Evolutionary conservation across 2,113 vertebrate species (phyloP).

Genomic region (Deroptyus accipitrinus): DNA sequence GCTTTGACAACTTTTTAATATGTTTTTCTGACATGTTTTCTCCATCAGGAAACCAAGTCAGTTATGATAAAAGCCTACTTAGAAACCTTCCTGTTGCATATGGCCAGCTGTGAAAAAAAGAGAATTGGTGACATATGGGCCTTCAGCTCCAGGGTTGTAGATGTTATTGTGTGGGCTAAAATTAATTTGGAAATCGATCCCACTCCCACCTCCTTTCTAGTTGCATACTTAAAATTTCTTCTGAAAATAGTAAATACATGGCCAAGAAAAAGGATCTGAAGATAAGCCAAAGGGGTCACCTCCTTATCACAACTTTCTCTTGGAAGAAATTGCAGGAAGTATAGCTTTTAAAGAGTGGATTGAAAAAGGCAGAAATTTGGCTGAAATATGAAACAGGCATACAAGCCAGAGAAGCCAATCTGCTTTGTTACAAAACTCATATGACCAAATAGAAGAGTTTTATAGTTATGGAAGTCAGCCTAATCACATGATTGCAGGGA

Average conservation of each 20-base stretch:
- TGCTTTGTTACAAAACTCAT: not conserved
- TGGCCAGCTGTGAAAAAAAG: not conserved
- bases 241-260: not conserved
- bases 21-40: not conserved
- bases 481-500: not conserved
- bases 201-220: not conserved
- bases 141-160: not conserved
- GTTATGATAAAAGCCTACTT: not conserved
- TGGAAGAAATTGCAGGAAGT: not conserved
- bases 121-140: not conserved
- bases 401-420: not conserved
- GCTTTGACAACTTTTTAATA: not conserved
- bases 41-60: not conserved
- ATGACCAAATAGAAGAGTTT: not conserved
- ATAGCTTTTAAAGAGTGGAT: not conserved
- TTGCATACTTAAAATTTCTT: not conserved
- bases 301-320: not conserved
- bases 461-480: not conserved
- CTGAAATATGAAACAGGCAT: not conserved
- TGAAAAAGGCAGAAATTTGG: not conserved
- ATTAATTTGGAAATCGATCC: not conserved
- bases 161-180: not conserved
- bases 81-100: not conserved
- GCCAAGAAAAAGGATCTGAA: not conserved
- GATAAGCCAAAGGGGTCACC: not conserved